Percentiles rank a stretch among this genome's conserved stretches.
phyloP scores from a whole-genome alignment of 2,797 vertebrate species.

The Paramormyrops hopkinsi region DNA sequence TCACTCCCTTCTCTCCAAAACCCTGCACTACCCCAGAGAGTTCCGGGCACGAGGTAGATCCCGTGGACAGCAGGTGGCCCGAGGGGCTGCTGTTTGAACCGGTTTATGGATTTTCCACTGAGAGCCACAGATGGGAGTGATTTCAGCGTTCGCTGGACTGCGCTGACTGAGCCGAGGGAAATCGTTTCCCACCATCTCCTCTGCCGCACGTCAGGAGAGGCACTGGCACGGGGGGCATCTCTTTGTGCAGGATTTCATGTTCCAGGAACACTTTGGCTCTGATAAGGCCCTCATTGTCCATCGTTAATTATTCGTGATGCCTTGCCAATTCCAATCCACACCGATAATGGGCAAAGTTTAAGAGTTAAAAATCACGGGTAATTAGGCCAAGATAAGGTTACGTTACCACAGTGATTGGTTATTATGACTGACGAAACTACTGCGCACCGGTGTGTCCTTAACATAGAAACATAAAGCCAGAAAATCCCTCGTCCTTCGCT shows the following conservation, averaged over 20 bases:
- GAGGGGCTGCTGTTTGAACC: neutral
- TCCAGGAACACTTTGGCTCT: neutral
- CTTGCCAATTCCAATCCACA: neutral
- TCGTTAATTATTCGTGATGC: neutral
- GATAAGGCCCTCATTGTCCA: neutral
- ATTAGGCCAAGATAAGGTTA: neutral
- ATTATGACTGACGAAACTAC: neutral
- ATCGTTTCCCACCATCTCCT: neutral
- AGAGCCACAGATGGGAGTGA: neutral
- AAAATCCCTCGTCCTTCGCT: neutral
- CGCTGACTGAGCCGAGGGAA: neutral
- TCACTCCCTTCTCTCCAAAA: neutral
- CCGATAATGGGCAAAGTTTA: neutral
- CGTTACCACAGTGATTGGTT: neutral
- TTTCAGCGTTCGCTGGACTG: neutral
- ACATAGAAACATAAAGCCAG: neutral
- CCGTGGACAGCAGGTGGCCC: neutral
- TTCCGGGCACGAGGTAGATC: neutral
- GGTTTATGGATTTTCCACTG: constrained; percentile 17
- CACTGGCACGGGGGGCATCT: neutral
- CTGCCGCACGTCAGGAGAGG: neutral
- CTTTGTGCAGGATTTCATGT: neutral
- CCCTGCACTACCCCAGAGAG: neutral
- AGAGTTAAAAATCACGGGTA: neutral
- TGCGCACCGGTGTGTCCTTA: too few relatives aligned